These are phyloP conservation scores for Prochilodus magdalenae DNA, from an alignment of 2,113 vertebrate species.

Conservation along the genomic window DNA sequence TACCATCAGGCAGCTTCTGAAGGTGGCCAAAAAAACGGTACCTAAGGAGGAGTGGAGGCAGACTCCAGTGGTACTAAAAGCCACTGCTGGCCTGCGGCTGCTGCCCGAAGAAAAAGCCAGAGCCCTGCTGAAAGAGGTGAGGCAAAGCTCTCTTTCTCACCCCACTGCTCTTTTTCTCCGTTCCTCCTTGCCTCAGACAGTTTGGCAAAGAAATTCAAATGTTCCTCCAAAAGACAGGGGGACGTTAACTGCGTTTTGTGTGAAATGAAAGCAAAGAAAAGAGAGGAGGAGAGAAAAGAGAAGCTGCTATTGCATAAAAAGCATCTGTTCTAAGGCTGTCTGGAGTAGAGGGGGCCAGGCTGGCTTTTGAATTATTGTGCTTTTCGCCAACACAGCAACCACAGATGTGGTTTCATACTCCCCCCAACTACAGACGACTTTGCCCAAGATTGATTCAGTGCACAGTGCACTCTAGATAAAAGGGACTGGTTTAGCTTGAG, in stretches of 20 bases:
- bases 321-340: conserved; percentile 78
- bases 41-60: conserved; percentile 88
- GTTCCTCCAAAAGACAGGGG: conserved; percentile 63
- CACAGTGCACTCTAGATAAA: conserved; percentile 46
- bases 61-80: conserved; percentile 94
- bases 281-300: conserved; percentile 44
- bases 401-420: conserved; percentile 66
- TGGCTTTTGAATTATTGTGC: conserved; percentile 74
- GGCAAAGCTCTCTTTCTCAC: conserved; percentile 57
- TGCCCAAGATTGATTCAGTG: conserved; percentile 40
- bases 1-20: conserved; percentile 85
- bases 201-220: conserved; percentile 65
- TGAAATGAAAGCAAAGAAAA: conserved; percentile 55
- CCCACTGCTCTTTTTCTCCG: conserved; percentile 8
- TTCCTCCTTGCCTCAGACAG: conserved; percentile 63
- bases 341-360: conserved; percentile 66
- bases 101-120: conserved; percentile 88
- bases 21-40: conserved; percentile 87
- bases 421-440: conserved; percentile 62
- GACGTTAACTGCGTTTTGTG: conserved; percentile 74
- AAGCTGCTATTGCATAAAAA: conserved; percentile 69
- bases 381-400: conserved; percentile 69
- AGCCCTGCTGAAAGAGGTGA: conserved; percentile 89
- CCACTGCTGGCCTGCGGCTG: conserved; percentile 92
- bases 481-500: conserved; percentile 3